Evolutionary conservation across 1,140 invertebrate species (phyloP), one percentile per base, ranked within the genome.

Genomic region (Chrysoperla carnea): DNA sequence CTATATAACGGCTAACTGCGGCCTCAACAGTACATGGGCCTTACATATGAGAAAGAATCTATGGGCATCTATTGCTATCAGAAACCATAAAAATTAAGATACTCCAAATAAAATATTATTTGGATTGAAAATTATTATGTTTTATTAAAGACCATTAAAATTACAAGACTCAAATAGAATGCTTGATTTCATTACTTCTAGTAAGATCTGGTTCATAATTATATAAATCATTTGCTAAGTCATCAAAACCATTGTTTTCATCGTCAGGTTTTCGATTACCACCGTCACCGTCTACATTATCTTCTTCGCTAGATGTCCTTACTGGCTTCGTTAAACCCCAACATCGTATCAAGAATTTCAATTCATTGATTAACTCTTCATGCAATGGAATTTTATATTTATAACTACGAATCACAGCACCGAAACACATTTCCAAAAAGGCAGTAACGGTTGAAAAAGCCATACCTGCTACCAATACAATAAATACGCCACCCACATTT

Each of bases 401-500:
- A 40, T 50, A 51, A 13, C 50, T 43, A 28, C 29, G 49, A 8
- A 38, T 39, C 15, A 50, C 50, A 15, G 52, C 37, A 29, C 39
- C 13, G 1, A 47, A 8, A 8, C 44, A 41, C 36, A 53, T 40
- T 47, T 68, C 64, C 9, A 64, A 52, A 8, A 68, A 49, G 4
- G 66, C 65, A 0, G 63, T 57, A 0, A 62, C 29, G 0, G 64
- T 49, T 1, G 62, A 64, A 17, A 68, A 37, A 23, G 64, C 42
- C 1, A 63, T 61, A 2, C 73, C 73, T 2, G 66, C 53, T 2
- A 69, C 64, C 1, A 82, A 62, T 15, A 82, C 75, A 15, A 81
- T 59, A 54, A 81, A 84, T 47, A 83, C 81, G 36, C 81, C 81
- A 46, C 77, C 77, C 0, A 81, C 76, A 46, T 81, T 79, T 46